Percentiles rank a stretch among this genome's conserved stretches.
Conservation (phyloP, 2,888 invertebrate species). For the Noctuana brunneofusca region DNA sequence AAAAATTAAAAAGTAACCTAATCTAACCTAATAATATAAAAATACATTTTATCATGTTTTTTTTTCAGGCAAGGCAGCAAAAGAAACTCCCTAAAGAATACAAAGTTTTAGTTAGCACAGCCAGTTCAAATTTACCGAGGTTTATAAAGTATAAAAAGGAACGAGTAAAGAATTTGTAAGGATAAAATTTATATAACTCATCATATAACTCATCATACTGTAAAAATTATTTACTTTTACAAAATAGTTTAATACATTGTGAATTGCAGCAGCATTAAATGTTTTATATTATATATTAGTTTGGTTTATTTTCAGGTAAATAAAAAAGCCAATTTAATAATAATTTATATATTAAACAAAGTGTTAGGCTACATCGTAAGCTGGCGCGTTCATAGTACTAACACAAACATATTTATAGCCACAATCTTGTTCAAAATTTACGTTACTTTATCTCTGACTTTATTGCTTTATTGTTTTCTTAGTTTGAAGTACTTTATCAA, state of each 20-base stretch:
- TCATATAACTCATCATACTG: not conserved
- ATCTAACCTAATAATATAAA: too few species aligned
- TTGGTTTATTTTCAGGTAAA: constrained; percentile 1
- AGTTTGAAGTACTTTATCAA: too few species aligned
- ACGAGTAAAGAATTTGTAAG: constrained; percentile 61
- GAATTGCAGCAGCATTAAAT: constrained; percentile 2
- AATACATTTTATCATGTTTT: too few species aligned
- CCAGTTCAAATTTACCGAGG: constrained; percentile 85
- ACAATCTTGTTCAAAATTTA: too few species aligned
- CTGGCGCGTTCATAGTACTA: too few species aligned
- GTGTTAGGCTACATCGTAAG: not conserved
- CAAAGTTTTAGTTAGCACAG: constrained; percentile 87
- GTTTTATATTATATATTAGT: not conserved
- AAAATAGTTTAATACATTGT: not conserved
- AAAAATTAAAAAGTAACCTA: too few species aligned
- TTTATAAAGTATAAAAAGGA: constrained; percentile 87
- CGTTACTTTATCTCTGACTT: too few species aligned
- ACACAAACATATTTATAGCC: too few species aligned
- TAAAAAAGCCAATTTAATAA: constrained; percentile 3
- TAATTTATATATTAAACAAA: constrained; percentile 36
- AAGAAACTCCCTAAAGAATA: constrained; percentile 86
- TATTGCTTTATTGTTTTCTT: too few species aligned
- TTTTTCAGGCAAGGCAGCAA: constrained; percentile 84
- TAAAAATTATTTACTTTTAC: not conserved
- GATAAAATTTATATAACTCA: not conserved